Evolutionary conservation across 92 coral and sea anemone genomes (phyloP), one percentile per base, ranked within the genome.

Genomic region (Siderastrea siderea): DNA sequence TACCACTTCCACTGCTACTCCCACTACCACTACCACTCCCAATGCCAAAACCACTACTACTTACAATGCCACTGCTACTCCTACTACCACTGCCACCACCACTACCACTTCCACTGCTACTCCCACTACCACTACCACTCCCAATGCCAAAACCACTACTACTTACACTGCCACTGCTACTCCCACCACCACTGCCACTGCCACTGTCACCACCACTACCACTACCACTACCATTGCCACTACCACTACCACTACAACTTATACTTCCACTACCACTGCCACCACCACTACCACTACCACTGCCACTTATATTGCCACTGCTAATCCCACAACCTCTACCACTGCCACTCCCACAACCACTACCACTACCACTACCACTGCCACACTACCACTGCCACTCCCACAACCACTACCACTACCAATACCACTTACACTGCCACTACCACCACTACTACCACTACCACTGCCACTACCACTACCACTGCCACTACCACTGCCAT

Each of bases 221-320:
- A 26, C 38, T 26, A 57, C 68, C 19, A 59, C 52, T 55, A 17
- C 51, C 54, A 78, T 70, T 26, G 6, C 68, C 57, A 16, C 82
- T 26, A 45, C 68, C 54, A 78, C 82, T 78, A 59, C 68, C 54
- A 57, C 82, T 78, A 19, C 48, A 51, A 76, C 71, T 79, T 15
- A 71, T 59, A 57, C 51, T 78, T 14, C 67, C 54, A 57, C 67
- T 78, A 60, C 68, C 45, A 54, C 55, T 78, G 16, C 15, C 58
- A 54, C 68, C 60, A 16, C 51, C 58, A 78, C 58, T 61, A 50
- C 51, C 58, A 61, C 68, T 26, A 26, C 16, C 68, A 19, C 75
- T 54, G 43, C 62, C 51, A 26, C 38, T 15, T 51, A n/a, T 76
- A 26, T 26, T 26, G 38, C 38, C 38, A 26, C 38, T 26, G 38